Conservation (phyloP, 2,888 invertebrate species). For the Drosophila basisetae region DNA sequence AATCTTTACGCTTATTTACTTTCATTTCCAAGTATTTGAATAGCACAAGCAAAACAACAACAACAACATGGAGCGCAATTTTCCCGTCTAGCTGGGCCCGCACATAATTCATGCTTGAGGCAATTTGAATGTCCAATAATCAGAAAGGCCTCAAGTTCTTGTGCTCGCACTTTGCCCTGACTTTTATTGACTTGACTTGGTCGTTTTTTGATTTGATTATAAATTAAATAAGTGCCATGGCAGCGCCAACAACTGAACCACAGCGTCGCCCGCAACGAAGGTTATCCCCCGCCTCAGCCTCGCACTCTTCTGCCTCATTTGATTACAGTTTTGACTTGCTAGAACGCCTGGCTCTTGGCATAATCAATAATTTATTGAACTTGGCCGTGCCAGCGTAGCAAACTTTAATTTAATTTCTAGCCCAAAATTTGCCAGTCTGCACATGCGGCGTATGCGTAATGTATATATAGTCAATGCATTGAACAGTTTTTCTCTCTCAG, state of each 20-base stretch:
- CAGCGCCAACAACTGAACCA: slow-evolving; percentile 47
- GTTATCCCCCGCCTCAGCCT: slow-evolving; percentile 14
- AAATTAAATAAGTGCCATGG: slow-evolving; percentile 74
- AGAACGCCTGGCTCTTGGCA: not conserved
- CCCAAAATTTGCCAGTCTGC: slow-evolving; percentile 11
- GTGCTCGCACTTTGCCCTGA: slow-evolving; percentile 53
- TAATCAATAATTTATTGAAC: slow-evolving; percentile 71
- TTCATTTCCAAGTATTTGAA: slow-evolving; percentile 67
- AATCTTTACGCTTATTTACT: slow-evolving; percentile 80
- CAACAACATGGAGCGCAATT: slow-evolving; percentile 26
- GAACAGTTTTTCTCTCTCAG: slow-evolving; percentile 44
- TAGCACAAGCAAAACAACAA: slow-evolving; percentile 48
- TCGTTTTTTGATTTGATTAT: slow-evolving; percentile 72
- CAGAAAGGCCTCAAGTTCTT: slow-evolving; percentile 75
- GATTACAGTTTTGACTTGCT: slow-evolving; percentile 54
- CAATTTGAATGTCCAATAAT: slow-evolving; percentile 80
- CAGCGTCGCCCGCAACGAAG: slow-evolving; percentile 32
- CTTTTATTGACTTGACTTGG: slow-evolving; percentile 75
- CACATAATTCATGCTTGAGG: slow-evolving; percentile 79
- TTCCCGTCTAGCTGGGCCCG: slow-evolving; percentile 51
- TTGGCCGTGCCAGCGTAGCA: slow-evolving; percentile 17
- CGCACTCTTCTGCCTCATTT: slow-evolving; percentile 29
- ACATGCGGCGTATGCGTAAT: slow-evolving; percentile 53
- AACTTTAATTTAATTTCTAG: slow-evolving; percentile 53
- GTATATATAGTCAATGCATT: slow-evolving; percentile 63